Evolutionary conservation across 2,113 vertebrate species (phyloP).

Genomic region (Paradoxurus hermaphroditus): DNA sequence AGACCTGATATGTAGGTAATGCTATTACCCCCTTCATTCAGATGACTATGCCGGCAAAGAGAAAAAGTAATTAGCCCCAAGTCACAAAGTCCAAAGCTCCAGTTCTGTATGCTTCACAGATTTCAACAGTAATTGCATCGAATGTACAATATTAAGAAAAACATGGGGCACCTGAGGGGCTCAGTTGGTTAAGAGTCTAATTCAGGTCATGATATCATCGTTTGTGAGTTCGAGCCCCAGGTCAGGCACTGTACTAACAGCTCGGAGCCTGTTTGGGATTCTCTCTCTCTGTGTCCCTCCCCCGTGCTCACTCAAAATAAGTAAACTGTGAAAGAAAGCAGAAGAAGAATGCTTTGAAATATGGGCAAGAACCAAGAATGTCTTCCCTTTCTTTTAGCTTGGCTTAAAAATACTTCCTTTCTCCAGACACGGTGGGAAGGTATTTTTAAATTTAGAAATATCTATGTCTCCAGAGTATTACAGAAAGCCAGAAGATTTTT

Average conservation of each 20-base stretch:
- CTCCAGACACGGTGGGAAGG: background rate
- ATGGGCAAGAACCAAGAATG: background rate
- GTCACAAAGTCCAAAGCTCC: background rate
- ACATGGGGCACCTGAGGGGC: too few species aligned
- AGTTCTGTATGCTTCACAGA: accelerated
- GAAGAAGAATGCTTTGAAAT: background rate
- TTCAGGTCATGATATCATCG: too few species aligned
- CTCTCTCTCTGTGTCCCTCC: too few species aligned
- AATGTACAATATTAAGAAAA: background rate
- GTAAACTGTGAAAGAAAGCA: too few species aligned
- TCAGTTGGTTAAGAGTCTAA: too few species aligned
- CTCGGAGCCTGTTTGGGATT: too few species aligned
- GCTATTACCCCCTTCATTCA: background rate
- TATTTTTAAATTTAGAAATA: slow-evolving; percentile 20
- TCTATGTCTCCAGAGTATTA: background rate
- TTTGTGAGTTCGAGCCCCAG: too few species aligned
- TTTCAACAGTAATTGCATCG: background rate
- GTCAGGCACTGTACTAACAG: too few species aligned
- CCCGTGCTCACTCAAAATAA: too few species aligned
- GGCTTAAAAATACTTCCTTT: background rate
- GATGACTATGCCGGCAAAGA: background rate
- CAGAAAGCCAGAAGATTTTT: background rate
- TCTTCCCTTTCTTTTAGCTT: background rate
- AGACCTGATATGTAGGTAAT: background rate
- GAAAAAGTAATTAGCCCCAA: background rate